phyloP scores from a whole-genome alignment of 2,888 invertebrate genomes.

The Hemithea aestivaria region DNA sequence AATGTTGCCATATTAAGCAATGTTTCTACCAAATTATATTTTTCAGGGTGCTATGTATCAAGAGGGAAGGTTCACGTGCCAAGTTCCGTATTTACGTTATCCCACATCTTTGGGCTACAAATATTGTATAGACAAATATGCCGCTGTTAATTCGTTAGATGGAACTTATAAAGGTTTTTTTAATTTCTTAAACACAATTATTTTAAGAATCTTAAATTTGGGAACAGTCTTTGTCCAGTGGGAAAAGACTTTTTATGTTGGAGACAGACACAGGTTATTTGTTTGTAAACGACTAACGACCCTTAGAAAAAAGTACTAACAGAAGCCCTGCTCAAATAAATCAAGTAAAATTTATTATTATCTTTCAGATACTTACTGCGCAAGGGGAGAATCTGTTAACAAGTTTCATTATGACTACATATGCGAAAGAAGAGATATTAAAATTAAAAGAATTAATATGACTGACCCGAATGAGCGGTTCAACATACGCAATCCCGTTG shows the following conservation, averaged over 20 bases:
- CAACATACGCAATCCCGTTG: conserved; percentile 63
- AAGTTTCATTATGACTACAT: conserved; percentile 74
- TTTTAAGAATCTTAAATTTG: no score
- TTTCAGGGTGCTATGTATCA: conserved; percentile 71
- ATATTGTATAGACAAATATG: conserved; percentile 66
- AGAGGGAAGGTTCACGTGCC: conserved; percentile 63
- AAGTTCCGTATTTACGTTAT: conserved; percentile 60
- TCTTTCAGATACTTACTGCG: conserved; percentile 61
- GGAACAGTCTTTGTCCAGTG: no score
- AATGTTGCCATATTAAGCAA: no score
- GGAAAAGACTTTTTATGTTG: no score
- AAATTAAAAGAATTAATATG: conserved; percentile 62
- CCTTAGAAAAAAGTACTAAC: no score
- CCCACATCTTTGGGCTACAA: conserved; percentile 59
- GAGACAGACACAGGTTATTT: no score
- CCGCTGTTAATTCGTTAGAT: conserved; percentile 59
- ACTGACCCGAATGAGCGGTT: conserved; percentile 69
- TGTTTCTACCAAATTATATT: no score
- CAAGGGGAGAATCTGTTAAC: conserved; percentile 59
- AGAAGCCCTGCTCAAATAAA: no score
- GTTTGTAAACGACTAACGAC: no score
- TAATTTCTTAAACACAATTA: no score
- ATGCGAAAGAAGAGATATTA: conserved; percentile 63
- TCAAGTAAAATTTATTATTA: no score
- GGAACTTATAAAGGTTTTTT: conserved; percentile 64